These are phyloP conservation scores for Eptesicus fuscus DNA, from an alignment of 2,113 vertebrate genomes.

Conservation along the genomic window DNA sequence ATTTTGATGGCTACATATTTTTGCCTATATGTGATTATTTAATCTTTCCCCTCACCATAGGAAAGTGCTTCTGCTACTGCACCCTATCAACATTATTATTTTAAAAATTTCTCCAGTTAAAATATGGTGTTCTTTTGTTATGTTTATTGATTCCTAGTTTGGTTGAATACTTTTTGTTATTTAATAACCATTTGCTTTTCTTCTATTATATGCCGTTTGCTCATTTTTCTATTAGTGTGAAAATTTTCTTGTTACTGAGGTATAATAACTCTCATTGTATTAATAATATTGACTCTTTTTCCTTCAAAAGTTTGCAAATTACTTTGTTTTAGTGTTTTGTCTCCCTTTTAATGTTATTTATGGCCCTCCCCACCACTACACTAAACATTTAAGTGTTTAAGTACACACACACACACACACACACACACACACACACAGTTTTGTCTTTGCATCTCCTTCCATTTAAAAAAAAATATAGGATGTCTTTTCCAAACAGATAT, in stretches of 20 bases:
- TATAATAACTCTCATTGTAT: not conserved
- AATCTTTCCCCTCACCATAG: not conserved
- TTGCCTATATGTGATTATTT: not conserved
- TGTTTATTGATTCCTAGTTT: not conserved
- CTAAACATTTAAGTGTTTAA: constrained; percentile 20
- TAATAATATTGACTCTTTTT: not conserved
- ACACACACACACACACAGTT: not conserved
- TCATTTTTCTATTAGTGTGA: constrained; percentile 1
- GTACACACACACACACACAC: not conserved
- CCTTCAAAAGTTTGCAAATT: not conserved
- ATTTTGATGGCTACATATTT: constrained; percentile 16
- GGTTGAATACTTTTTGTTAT: not conserved
- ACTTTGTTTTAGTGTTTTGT: constrained; percentile 14
- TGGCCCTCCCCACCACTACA: not conserved
- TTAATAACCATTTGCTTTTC: constrained; percentile 32
- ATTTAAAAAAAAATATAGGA: not conserved
- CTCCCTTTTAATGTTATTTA: constrained; percentile 8
- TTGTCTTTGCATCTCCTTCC: not conserved
- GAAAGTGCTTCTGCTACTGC: not conserved
- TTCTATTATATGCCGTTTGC: not conserved
- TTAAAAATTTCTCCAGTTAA: not conserved
- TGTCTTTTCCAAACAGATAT: not conserved
- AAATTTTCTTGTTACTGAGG: not conserved
- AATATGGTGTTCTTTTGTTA: not conserved
- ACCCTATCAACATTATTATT: not conserved